These are phyloP conservation scores for Andrena camellia DNA, from an alignment of 2,888 invertebrate species.

Conservation along the genomic window DNA sequence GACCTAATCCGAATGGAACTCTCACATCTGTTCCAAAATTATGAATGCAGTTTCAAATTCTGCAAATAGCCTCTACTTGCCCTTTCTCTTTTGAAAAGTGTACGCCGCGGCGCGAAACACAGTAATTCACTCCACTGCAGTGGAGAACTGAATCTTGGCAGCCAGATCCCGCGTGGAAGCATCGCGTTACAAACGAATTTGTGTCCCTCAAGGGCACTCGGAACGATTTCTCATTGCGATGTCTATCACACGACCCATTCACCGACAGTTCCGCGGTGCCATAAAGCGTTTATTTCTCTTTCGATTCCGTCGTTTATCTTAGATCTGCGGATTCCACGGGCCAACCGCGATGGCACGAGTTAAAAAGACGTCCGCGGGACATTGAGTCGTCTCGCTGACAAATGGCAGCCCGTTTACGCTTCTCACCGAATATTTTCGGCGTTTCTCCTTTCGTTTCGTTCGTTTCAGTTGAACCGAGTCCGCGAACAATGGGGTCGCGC, in stretches of 20 bases:
- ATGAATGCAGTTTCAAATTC: background rate
- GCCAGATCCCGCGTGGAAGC: background rate
- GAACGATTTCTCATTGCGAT: background rate
- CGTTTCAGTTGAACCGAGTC: conserved; percentile 19
- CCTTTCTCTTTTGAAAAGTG: too few species aligned
- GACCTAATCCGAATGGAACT: background rate
- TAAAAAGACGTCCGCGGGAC: conserved; percentile 35
- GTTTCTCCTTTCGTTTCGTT: background rate
- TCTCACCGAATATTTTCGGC: conserved; percentile 50
- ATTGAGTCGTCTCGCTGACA: conserved; percentile 50
- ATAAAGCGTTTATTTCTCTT: conserved; percentile 39
- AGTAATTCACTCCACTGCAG: too few species aligned
- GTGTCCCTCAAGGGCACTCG: conserved; percentile 3
- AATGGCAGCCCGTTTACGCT: conserved; percentile 43
- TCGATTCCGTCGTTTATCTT: conserved; percentile 46
- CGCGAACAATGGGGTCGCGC: background rate
- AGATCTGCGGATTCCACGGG: conserved; percentile 45
- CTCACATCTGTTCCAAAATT: background rate
- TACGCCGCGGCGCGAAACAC: too few species aligned
- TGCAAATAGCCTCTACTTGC: too few species aligned
- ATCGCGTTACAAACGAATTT: background rate
- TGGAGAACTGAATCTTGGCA: background rate
- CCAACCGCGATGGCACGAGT: conserved; percentile 14
- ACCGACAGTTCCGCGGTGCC: conserved; percentile 19
- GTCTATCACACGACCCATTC: conserved; percentile 26